Conservation (phyloP, 2,113 vertebrate genomes). For the Ahaetulla prasina region DNA sequence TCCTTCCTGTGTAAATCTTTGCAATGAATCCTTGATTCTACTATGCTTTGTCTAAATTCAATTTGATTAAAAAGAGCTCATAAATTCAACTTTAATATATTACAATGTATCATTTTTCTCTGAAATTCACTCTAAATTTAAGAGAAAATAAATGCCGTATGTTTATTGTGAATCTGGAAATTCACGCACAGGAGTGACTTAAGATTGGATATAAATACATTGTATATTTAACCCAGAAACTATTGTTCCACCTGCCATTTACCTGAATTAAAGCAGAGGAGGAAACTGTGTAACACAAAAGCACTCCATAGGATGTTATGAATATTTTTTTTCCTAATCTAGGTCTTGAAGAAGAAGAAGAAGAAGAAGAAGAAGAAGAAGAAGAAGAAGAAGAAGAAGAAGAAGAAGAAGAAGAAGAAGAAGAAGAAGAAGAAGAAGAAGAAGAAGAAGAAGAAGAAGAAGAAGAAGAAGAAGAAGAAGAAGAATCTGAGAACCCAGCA, state of each 20-base stretch:
- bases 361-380: rapidly evolving
- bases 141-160: background rate
- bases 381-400: rapidly evolving
- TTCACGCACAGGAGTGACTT: background rate
- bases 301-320: background rate
- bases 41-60: background rate
- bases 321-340: background rate
- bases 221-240: background rate
- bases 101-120: background rate
- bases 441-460: too few species aligned
- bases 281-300: background rate
- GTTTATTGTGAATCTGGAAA: conserved; percentile 3
- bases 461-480: too few species aligned
- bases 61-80: background rate
- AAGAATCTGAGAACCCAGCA: background rate
- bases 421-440: too few species aligned
- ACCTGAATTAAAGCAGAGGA: background rate
- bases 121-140: background rate
- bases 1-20: background rate
- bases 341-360: background rate
- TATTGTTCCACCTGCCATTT: background rate
- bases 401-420: too few species aligned
- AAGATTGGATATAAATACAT: background rate
- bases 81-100: background rate
- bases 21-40: background rate